These are phyloP conservation scores for Aphaenogaster ashmeadi DNA, from an alignment of 1,140 invertebrate species.

Conservation along the genomic window DNA sequence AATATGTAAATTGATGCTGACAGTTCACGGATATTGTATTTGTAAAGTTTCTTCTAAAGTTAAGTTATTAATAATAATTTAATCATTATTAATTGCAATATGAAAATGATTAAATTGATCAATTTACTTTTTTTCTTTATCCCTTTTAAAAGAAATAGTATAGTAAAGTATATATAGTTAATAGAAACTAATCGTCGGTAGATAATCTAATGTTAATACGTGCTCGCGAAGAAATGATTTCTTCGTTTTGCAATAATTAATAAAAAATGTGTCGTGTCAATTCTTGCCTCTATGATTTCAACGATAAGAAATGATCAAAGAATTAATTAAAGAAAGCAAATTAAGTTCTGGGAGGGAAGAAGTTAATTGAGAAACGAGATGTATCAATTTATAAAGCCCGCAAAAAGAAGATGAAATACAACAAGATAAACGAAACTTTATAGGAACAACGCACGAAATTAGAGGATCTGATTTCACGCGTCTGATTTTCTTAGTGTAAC, in stretches of 20 bases:
- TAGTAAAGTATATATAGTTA: too few species aligned
- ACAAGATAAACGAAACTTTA: neutral
- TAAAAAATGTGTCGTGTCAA: neutral
- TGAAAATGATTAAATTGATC: too few species aligned
- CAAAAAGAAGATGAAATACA: neutral
- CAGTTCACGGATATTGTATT: too few species aligned
- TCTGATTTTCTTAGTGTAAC: neutral
- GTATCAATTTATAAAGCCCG: neutral
- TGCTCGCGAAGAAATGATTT: neutral
- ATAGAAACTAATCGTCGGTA: too few species aligned
- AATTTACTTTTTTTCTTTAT: too few species aligned
- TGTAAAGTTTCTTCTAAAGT: too few species aligned
- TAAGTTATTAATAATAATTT: too few species aligned
- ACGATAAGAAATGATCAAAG: neutral
- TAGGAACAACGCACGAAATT: neutral
- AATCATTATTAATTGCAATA: too few species aligned
- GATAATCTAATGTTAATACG: too few species aligned
- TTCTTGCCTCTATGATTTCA: neutral
- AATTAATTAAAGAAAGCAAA: neutral
- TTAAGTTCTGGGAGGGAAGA: neutral
- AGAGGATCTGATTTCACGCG: neutral
- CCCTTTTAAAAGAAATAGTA: too few species aligned
- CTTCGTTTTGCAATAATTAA: neutral
- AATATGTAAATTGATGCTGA: too few species aligned
- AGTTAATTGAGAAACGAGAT: neutral